These are phyloP conservation scores for Eurystomus glaucurus DNA, from an alignment of 2,797 vertebrate species.

Conservation along the genomic window DNA sequence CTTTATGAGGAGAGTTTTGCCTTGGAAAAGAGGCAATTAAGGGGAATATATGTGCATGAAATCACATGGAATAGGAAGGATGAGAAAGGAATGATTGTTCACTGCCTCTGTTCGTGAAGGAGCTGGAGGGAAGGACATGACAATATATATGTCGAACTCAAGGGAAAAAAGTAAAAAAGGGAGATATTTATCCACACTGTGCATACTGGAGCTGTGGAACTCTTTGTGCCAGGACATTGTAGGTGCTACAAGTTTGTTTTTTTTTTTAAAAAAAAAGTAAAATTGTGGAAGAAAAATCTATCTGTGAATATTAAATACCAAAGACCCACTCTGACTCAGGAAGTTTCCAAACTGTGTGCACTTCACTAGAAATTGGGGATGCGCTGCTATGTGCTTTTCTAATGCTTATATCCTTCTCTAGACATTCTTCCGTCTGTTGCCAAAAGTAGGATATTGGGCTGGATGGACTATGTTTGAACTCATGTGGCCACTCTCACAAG, in stretches of 20 bases:
- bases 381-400: background rate
- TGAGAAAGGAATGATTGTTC: background rate
- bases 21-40: background rate
- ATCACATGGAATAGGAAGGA: background rate
- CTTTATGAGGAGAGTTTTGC: background rate
- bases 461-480: background rate
- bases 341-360: background rate
- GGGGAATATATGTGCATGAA: background rate
- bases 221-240: background rate
- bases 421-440: background rate
- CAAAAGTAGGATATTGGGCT: background rate
- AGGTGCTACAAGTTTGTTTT: background rate
- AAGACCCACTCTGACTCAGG: background rate
- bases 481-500: background rate
- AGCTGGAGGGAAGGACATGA: background rate
- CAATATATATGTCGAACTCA: background rate
- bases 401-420: background rate
- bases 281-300: background rate
- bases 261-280: background rate
- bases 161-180: background rate
- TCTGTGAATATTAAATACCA: background rate
- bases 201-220: background rate
- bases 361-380: background rate
- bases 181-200: background rate
- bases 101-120: background rate